Percentiles rank a stretch among this genome's conserved stretches.
Evolutionary conservation across 2,113 vertebrate species (phyloP).

Genomic region (Recurvirostra avosetta): DNA sequence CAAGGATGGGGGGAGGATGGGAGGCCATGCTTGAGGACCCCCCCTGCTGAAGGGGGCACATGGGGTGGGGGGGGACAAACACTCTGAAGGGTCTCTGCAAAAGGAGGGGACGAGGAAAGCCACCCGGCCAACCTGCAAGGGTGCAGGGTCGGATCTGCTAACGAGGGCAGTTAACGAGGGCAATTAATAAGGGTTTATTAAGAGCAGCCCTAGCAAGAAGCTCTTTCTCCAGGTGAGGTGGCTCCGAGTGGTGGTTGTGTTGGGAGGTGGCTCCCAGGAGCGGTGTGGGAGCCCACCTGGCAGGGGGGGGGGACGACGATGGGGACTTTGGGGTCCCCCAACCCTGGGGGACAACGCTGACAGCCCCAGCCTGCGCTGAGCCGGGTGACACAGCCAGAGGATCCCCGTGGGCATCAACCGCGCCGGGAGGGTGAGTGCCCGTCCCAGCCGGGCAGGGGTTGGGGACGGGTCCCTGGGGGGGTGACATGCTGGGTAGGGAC

Average conservation of each 20-base stretch:
- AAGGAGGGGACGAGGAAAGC: neutral
- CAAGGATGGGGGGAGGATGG: too few species aligned
- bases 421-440: neutral
- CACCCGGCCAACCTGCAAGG: neutral
- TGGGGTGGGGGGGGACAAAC: too few species aligned
- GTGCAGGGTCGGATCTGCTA: neutral
- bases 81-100: neutral
- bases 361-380: neutral
- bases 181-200: neutral
- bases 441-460: neutral
- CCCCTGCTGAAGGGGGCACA: too few species aligned
- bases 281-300: too few species aligned
- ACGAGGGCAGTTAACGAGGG: neutral
- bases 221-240: neutral
- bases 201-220: neutral
- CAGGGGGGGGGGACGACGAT: accelerated
- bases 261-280: too few species aligned
- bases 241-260: neutral
- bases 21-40: too few species aligned
- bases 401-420: neutral
- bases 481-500: neutral
- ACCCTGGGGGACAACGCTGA: neutral
- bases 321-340: neutral
- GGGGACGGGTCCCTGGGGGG: too few species aligned
- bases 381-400: neutral